These are phyloP conservation scores for Poecilia latipinna DNA, from an alignment of 2,113 vertebrate genomes.

Conservation along the genomic window DNA sequence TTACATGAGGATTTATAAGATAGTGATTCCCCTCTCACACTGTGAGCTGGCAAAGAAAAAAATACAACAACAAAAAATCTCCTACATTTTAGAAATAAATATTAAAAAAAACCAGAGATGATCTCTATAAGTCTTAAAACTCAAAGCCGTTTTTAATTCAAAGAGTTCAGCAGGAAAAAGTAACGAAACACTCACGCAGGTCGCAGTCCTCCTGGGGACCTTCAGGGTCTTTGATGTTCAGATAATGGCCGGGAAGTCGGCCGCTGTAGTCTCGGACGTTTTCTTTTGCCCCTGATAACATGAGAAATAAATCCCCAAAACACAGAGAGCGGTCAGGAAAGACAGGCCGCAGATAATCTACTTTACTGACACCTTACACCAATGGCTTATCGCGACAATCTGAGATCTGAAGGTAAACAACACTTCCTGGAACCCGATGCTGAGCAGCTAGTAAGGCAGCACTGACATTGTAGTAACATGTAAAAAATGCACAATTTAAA, in stretches of 20 bases:
- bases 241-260: constrained; percentile 78
- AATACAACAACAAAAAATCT: background rate
- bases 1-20: no score
- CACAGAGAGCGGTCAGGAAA: constrained; percentile 7
- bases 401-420: constrained; percentile 24
- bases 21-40: no score
- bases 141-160: background rate
- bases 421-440: background rate
- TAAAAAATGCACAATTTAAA: background rate
- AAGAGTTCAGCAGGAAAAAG: background rate
- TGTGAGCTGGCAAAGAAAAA: background rate
- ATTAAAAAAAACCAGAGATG: background rate
- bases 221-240: constrained; percentile 64
- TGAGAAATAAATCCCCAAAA: constrained; percentile 7
- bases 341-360: constrained; percentile 13
- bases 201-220: constrained; percentile 56
- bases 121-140: background rate
- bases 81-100: background rate
- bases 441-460: background rate
- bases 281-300: constrained; percentile 78
- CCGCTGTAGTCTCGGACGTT: constrained; percentile 85
- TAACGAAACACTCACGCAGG: constrained; percentile 70
- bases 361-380: constrained; percentile 26
- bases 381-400: background rate
- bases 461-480: background rate